Evolutionary conservation across 2,113 vertebrate species (phyloP).

Genomic region (Crotalus viridis): DNA sequence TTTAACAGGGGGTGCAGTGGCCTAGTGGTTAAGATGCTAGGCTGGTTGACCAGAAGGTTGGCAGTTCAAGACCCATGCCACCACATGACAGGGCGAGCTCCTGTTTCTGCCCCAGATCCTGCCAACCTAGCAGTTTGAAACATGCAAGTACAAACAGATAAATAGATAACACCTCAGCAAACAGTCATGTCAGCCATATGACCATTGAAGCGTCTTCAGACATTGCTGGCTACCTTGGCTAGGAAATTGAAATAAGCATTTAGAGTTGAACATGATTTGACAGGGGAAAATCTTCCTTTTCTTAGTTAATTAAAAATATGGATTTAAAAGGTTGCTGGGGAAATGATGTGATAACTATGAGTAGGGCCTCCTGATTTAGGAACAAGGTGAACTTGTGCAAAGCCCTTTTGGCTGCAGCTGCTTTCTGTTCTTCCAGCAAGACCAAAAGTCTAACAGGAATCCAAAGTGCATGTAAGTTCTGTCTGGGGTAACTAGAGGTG

Average conservation of each 20-base stretch:
- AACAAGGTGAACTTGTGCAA: background rate
- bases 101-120: background rate
- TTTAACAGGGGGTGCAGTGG: too few relatives aligned
- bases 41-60: too few relatives aligned
- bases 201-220: background rate
- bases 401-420: background rate
- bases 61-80: background rate
- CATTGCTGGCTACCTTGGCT: background rate
- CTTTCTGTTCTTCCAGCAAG: background rate
- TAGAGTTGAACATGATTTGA: background rate
- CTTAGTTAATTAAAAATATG: background rate
- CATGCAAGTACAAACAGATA: background rate
- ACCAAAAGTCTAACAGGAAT: background rate
- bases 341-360: background rate
- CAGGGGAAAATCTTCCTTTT: background rate
- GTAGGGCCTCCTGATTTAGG: background rate
- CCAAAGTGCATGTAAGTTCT: background rate
- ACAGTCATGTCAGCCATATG: background rate
- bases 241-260: background rate
- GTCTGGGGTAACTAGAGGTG: background rate
- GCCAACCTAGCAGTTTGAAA: background rate
- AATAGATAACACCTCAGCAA: background rate
- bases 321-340: background rate
- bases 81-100: too few relatives aligned
- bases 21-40: too few relatives aligned